A percentile compares a stretch with the other conserved stretches of the same genome.
Evolutionary conservation across 2,797 vertebrate species (phyloP).

Genomic region (Rhynchotus rufescens): DNA sequence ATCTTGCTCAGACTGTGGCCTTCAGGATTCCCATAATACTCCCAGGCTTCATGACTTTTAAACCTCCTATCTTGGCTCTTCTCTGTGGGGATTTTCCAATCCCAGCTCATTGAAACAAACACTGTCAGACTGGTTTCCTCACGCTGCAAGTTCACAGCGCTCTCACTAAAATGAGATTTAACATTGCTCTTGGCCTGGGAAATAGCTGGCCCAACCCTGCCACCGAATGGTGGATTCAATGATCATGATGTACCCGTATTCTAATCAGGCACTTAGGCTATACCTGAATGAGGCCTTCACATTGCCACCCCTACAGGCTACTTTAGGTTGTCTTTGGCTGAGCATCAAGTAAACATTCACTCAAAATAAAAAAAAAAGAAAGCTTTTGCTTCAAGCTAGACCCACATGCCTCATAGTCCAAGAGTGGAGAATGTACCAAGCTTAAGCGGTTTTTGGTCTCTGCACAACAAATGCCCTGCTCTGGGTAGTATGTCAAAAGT

Average conservation of each 20-base stretch:
- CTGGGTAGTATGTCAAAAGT: not conserved
- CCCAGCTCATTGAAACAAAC: not conserved
- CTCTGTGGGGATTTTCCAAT: not conserved
- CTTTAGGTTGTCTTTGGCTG: not conserved
- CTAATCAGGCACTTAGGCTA: not conserved
- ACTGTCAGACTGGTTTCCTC: not conserved
- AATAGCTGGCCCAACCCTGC: not conserved
- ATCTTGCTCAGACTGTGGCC: not conserved
- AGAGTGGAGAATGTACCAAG: not conserved
- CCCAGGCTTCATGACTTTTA: not conserved
- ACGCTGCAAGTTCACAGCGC: rapidly evolving
- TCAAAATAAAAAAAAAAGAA: not conserved
- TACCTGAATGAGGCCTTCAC: rapidly evolving
- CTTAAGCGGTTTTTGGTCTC: not conserved
- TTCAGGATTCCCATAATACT: not conserved
- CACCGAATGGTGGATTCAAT: not conserved
- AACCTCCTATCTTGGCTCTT: not conserved
- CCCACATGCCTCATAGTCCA: not conserved
- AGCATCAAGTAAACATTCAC: not conserved
- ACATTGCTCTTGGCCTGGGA: not conserved
- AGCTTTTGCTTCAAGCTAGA: not conserved
- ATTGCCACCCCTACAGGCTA: not conserved
- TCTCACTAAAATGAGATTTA: not conserved
- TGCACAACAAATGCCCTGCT: not conserved
- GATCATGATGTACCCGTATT: not conserved